phyloP scores from a whole-genome alignment of 2,113 vertebrate species.

The Malurus cyaneus region DNA sequence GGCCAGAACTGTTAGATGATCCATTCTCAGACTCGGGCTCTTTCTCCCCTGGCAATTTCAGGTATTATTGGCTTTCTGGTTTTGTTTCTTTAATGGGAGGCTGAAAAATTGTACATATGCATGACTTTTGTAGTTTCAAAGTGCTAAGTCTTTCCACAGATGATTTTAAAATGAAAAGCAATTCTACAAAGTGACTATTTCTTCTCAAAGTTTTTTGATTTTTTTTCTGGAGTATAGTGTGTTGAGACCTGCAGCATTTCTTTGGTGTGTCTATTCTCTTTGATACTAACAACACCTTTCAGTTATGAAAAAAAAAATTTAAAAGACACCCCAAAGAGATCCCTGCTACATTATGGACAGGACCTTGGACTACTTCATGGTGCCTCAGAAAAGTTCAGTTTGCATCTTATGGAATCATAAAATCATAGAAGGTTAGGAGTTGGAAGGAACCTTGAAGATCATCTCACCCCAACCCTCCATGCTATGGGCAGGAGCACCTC shows the following conservation, averaged over 20 bases:
- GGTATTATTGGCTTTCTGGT: not conserved
- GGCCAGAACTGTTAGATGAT: not conserved
- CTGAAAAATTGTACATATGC: not conserved
- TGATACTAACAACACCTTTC: not conserved
- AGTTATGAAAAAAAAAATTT: not conserved
- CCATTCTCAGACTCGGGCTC: not conserved
- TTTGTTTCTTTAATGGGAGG: not conserved
- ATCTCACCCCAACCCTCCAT: not conserved
- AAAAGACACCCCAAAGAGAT: not conserved
- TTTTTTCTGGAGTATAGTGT: not conserved
- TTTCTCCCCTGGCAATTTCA: not conserved
- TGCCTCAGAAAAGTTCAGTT: not conserved
- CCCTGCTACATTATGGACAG: not conserved
- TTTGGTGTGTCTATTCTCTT: not conserved
- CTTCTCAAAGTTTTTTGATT: not conserved
- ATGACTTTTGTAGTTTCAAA: not conserved
- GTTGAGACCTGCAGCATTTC: not conserved
- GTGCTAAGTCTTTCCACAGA: not conserved
- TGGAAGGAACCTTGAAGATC: not conserved
- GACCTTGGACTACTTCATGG: not conserved
- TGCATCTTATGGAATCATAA: not conserved
- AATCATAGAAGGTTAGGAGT: not conserved
- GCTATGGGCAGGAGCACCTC: not conserved
- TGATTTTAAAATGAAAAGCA: not conserved
- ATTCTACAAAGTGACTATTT: not conserved